Evolutionary conservation across 2,113 vertebrate species (phyloP).

Genomic region (Trichomycterus rosablanca): DNA sequence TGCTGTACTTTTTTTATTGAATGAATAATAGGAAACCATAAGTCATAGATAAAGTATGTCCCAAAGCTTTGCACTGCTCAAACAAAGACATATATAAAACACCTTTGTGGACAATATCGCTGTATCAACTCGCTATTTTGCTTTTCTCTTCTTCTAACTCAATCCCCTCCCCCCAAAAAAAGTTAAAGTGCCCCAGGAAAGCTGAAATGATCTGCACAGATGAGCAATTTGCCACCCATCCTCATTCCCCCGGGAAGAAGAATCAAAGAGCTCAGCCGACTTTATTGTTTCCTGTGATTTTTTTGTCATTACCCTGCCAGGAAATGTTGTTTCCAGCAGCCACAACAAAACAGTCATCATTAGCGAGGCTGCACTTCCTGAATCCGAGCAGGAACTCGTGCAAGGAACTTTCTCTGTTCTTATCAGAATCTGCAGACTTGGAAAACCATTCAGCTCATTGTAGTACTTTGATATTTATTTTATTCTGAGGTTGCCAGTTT

Average conservation of each 20-base stretch:
- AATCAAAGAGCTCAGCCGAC: constrained; percentile 19
- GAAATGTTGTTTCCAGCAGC: constrained; percentile 61
- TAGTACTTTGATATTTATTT: no score
- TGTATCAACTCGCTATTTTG: background rate
- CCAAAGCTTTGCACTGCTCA: constrained; percentile 6
- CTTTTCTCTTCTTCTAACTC: background rate
- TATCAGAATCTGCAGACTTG: no score
- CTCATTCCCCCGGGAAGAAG: background rate
- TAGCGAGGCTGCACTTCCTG: constrained; percentile 41
- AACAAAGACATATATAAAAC: constrained; percentile 12
- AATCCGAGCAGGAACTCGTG: constrained; percentile 40
- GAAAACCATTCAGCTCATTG: no score
- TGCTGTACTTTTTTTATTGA: constrained; percentile 23
- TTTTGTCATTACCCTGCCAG: constrained; percentile 42
- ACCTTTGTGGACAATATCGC: background rate
- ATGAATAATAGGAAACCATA: constrained; percentile 19
- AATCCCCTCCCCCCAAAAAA: constrained; percentile 17
- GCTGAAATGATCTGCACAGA: constrained; percentile 9
- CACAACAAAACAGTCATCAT: constrained; percentile 46
- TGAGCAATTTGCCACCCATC: constrained; percentile 2
- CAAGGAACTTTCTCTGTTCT: background rate
- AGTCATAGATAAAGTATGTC: constrained; percentile 22
- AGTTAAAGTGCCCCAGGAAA: constrained; percentile 29
- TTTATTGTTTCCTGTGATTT: constrained; percentile 43
- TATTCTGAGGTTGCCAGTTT: no score